A percentile compares a stretch with the other conserved stretches of the same genome.
These are phyloP conservation scores for Stomorhina lunata DNA, from an alignment of 2,888 invertebrate species.

Conservation along the genomic window DNA sequence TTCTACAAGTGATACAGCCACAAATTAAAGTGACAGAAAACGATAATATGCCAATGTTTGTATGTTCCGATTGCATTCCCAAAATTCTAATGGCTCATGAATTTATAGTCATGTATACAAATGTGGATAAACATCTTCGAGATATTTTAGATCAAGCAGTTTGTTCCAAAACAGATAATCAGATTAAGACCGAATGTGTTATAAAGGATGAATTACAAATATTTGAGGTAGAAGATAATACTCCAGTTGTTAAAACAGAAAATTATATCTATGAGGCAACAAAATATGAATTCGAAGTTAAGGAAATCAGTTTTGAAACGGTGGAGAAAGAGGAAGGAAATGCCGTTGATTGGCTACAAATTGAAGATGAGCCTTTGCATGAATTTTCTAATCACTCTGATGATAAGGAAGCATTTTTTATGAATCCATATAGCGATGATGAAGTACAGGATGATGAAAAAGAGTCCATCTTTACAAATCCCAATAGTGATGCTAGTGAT, in stretches of 20 bases:
- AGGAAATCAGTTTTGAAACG: neutral
- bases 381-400: neutral
- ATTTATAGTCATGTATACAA: constrained; percentile 43
- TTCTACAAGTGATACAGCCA: constrained; percentile 34
- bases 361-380: constrained; percentile 20
- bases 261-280: neutral
- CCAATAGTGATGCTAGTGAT: constrained; percentile 10
- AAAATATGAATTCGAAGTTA: constrained; percentile 26
- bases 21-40: constrained; percentile 20
- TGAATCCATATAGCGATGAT: constrained; percentile 12
- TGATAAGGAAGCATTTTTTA: neutral
- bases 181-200: neutral
- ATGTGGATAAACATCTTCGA: constrained; percentile 27
- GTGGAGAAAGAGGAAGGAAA: neutral
- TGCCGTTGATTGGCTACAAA: neutral
- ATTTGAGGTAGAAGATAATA: neutral
- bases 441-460: neutral
- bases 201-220: neutral
- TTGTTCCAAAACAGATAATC: neutral
- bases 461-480: neutral
- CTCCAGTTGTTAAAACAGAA: neutral
- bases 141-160: constrained; percentile 27
- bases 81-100: constrained; percentile 33
- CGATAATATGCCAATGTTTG: constrained; percentile 36
- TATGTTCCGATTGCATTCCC: constrained; percentile 40